A percentile compares a stretch with the other conserved stretches of the same genome.
phyloP scores from a whole-genome alignment of 2,888 invertebrate species.

The Teinopalpus imperialis region DNA sequence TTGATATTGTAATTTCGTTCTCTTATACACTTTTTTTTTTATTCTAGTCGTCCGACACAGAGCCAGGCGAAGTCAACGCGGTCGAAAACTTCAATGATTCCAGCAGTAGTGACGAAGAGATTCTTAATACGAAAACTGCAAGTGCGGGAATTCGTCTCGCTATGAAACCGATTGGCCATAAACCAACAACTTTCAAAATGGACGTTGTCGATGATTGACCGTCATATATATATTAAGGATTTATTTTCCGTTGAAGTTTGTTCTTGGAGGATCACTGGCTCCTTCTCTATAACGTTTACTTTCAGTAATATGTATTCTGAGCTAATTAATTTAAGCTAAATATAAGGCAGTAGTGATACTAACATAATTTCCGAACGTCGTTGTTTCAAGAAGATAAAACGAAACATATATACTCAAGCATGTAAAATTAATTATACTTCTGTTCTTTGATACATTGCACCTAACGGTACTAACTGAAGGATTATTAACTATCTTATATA shows the following conservation, averaged over 20 bases:
- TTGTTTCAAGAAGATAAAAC: too few species aligned
- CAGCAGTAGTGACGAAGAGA: conserved; percentile 72
- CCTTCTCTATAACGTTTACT: background rate
- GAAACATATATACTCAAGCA: too few species aligned
- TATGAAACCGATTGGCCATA: conserved; percentile 65
- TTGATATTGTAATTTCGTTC: background rate
- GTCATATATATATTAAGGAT: conserved; percentile 30
- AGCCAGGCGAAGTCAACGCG: conserved; percentile 55
- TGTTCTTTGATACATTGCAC: background rate
- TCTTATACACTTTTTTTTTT: conserved; percentile 23
- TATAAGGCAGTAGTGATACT: conserved; percentile 6
- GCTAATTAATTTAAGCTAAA: conserved; percentile 7
- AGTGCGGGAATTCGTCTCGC: conserved; percentile 59
- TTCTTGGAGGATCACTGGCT: background rate
- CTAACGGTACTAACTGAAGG: conserved; percentile 10
- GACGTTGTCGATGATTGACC: conserved; percentile 67
- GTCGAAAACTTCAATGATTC: conserved; percentile 61
- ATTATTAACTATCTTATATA: too few species aligned
- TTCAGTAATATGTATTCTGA: conserved; percentile 1
- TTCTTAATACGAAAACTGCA: conserved; percentile 56
- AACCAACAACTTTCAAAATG: conserved; percentile 64
- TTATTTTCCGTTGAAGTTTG: background rate
- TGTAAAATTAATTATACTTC: background rate
- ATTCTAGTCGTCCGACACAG: conserved; percentile 64
- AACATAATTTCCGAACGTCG: too few species aligned